A percentile compares a stretch with the other conserved stretches of the same genome.
Conservation (phyloP, 2,888 invertebrate genomes). For the Orchesella flavescens region DNA sequence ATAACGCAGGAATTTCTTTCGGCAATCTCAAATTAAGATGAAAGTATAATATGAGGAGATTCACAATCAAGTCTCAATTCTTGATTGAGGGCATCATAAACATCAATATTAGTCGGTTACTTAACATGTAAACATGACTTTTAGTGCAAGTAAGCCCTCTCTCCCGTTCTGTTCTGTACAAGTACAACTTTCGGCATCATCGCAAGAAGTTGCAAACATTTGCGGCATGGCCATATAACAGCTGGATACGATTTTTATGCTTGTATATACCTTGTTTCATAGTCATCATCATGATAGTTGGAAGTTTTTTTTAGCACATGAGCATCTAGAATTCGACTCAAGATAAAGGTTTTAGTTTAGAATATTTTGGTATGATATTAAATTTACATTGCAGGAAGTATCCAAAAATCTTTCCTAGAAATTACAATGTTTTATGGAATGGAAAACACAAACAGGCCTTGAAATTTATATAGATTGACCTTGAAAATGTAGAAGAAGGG, state of each 20-base stretch:
- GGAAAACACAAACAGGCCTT: too few relatives aligned
- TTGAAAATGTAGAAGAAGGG: neutral
- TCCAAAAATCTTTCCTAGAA: too few relatives aligned
- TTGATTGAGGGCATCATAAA: conserved; percentile 58
- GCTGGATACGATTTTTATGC: conserved; percentile 58
- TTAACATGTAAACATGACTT: conserved; percentile 60
- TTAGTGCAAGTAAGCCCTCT: conserved; percentile 37
- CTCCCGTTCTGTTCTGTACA: neutral
- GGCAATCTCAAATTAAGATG: neutral
- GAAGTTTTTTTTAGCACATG: conserved; percentile 43
- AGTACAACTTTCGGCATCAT: neutral
- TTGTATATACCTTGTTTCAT: conserved; percentile 41
- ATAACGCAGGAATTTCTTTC: conserved; percentile 25
- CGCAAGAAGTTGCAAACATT: conserved; percentile 15
- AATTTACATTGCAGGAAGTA: too few relatives aligned
- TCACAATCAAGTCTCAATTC: conserved; percentile 43
- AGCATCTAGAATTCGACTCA: neutral
- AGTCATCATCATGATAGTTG: conserved; percentile 31
- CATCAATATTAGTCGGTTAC: conserved; percentile 56
- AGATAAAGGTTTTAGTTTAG: neutral
- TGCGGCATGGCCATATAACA: conserved; percentile 53
- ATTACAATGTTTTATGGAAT: too few relatives aligned
- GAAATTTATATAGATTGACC: too few relatives aligned
- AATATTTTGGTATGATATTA: neutral
- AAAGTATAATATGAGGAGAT: neutral